These are phyloP conservation scores for Vanessa cardui DNA, from an alignment of 2,888 invertebrate genomes.

Conservation along the genomic window DNA sequence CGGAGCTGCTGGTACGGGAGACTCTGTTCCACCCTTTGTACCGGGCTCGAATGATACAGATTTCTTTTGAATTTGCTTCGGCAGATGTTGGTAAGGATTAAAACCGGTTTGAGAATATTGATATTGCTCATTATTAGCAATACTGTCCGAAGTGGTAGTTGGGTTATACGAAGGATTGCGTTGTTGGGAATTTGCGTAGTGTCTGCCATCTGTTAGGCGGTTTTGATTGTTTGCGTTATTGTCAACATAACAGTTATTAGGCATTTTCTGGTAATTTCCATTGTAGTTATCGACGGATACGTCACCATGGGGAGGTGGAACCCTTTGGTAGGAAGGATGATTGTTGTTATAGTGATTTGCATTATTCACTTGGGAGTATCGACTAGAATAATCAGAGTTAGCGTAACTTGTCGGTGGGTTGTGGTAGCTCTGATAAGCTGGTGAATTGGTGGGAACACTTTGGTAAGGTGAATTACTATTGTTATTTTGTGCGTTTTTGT, in stretches of 20 bases:
- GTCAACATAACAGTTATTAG: conserved; percentile 68
- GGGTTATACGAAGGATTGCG: conserved; percentile 70
- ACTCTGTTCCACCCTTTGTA: conserved; percentile 85
- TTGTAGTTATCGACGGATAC: conserved; percentile 64
- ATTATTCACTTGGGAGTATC: conserved; percentile 68
- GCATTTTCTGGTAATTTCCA: conserved; percentile 68
- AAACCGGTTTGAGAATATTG: conserved; percentile 68
- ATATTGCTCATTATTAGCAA: conserved; percentile 56
- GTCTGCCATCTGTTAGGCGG: conserved; percentile 58
- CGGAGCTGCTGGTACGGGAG: conserved; percentile 68
- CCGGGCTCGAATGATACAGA: conserved; percentile 88
- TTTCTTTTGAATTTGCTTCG: conserved; percentile 86
- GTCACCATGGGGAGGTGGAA: conserved; percentile 83
- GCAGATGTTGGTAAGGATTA: conserved; percentile 85
- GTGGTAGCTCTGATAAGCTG: conserved; percentile 75
- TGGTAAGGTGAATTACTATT: conserved; percentile 68
- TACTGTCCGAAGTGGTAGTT: conserved; percentile 57
- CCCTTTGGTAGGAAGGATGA: conserved; percentile 83
- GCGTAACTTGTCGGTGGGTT: conserved; percentile 79
- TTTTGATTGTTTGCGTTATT: conserved; percentile 52
- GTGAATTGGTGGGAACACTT: conserved; percentile 75
- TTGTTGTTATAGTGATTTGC: conserved; percentile 60
- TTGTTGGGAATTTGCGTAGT: conserved; percentile 64
- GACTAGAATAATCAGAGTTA: conserved; percentile 78
- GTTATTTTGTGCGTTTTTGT: conserved; percentile 52